Conservation (phyloP, 2,113 vertebrate genomes). For the Apaloderma vittatum region DNA sequence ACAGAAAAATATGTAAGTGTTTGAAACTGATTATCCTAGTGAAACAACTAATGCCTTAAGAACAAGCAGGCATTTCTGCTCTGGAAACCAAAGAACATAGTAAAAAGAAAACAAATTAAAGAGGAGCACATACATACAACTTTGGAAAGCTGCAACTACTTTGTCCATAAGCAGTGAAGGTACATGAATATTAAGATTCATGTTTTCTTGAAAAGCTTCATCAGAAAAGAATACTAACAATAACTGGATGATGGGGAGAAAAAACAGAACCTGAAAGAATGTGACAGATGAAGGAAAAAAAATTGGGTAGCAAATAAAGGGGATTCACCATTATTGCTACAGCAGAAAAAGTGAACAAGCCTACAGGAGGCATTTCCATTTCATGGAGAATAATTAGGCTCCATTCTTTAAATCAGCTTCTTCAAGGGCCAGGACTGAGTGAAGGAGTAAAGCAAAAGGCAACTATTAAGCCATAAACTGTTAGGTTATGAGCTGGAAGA, state of each 20-base stretch:
- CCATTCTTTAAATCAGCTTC: conserved; percentile 24
- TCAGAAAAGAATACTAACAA: conserved; percentile 17
- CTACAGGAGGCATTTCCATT: conserved; percentile 52
- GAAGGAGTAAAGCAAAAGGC: conserved; percentile 50
- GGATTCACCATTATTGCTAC: background rate
- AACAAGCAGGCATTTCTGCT: background rate
- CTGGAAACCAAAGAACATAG: background rate
- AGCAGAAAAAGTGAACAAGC: background rate
- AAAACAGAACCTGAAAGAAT: background rate
- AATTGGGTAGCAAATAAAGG: conserved; percentile 38
- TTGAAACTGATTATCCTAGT: background rate
- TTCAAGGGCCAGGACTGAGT: conserved; percentile 20
- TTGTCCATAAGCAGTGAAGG: background rate
- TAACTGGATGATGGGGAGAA: background rate
- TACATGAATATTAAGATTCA: background rate
- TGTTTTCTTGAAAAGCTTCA: background rate
- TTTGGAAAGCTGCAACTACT: background rate
- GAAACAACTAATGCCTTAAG: background rate
- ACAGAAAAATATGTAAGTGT: background rate
- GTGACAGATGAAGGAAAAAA: conserved; percentile 32
- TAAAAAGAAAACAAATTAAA: background rate
- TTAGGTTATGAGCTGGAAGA: conserved; percentile 60
- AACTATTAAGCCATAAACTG: conserved; percentile 49
- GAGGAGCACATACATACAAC: background rate
- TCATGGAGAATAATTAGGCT: conserved; percentile 53